Base-by-base conservation (phyloP, 2,888 invertebrate genomes). In the Criorhina ranunculi region DNA sequence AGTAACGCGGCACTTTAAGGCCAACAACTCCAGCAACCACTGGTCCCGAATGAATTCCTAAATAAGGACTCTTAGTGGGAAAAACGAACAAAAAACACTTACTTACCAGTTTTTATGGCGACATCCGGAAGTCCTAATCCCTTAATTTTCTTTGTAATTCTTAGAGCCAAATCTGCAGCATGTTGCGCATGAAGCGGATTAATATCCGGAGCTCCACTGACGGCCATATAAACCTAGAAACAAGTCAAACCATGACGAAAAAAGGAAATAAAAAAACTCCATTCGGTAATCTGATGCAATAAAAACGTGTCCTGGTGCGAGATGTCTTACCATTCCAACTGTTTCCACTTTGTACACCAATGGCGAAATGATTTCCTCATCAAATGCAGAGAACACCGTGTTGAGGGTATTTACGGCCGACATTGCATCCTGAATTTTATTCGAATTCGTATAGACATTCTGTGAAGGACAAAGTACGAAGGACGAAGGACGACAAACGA, bases 311-410 rank as follows among this genome's bases (percentile, higher is more conserved):
- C 44, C 7, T 57, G 42, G 8, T 31, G 15, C 37, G 17, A 17
- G 35, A 42, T 66, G 37, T 6, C 77, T 55, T 69, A 95, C 95
- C 90, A 95, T 96, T n/a, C 98, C 98, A 0, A 98, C 96, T 0
- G 98, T 98, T 93, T 98, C 98, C 77, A 98, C 98, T 94, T 98
- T 98, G 90, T 98, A 98, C 1, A 97, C 97, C 75, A 96, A 94
- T 87, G 96, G 96, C 37, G 95, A 94, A 88, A 98, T 97, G 89
- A 97, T 95, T 55, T 97, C 93, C 29, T 95, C 93, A 91, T 98
- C 98, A 88, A 98, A 96, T 87, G 95, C 95, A 0, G 96, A 95
- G 92, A 96, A 98, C 0, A 97, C 96, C 1, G 95, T 95, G 90
- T 98, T 98, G 93, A 98, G 95, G 42, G 96, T 96, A 6, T 95